Percentiles rank a stretch among this genome's conserved stretches.
phyloP scores from a whole-genome alignment of 1,140 invertebrate species.

The Cotesia glomerata region DNA sequence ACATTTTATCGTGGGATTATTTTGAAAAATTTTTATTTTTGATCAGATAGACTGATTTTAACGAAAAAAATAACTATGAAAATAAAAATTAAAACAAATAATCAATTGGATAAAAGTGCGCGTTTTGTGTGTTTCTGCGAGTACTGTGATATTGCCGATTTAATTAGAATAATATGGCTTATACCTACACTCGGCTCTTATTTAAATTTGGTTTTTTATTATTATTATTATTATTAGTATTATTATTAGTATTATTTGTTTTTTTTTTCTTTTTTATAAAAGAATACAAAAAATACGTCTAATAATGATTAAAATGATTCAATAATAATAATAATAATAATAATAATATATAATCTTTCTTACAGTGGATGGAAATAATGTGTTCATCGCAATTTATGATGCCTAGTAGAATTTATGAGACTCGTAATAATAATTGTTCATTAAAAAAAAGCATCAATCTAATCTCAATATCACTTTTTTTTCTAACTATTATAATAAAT shows the following conservation, averaged over 20 bases:
- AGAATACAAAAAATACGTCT: neutral
- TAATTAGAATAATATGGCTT: slow-evolving; percentile 59
- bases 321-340: neutral
- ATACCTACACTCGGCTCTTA: slow-evolving; percentile 52
- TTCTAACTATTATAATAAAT: neutral
- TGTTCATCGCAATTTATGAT: slow-evolving; percentile 46
- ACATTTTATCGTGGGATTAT: too few relatives aligned
- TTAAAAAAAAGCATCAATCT: slow-evolving; percentile 6
- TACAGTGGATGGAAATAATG: slow-evolving; percentile 49
- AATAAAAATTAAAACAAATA: too few relatives aligned
- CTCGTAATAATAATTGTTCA: slow-evolving; percentile 3
- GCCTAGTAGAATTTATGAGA: slow-evolving; percentile 8
- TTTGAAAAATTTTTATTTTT: too few relatives aligned
- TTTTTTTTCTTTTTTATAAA: slow-evolving; percentile 18
- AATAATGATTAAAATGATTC: slow-evolving; percentile 12
- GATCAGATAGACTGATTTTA: too few relatives aligned
- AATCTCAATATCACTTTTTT: neutral
- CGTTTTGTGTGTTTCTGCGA: slow-evolving; percentile 59
- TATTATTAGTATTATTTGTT: too few relatives aligned
- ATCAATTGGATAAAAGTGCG: slow-evolving; percentile 26
- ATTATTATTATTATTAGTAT: slow-evolving; percentile 30
- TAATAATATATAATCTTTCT: slow-evolving; percentile 45
- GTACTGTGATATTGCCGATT: slow-evolving; percentile 62
- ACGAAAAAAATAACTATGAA: too few relatives aligned
- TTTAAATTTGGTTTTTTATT: slow-evolving; percentile 47